Evolutionary conservation across 2,113 vertebrate species (phyloP), one percentile per base, ranked within the genome.

Genomic region (Pleuronectes platessa): DNA sequence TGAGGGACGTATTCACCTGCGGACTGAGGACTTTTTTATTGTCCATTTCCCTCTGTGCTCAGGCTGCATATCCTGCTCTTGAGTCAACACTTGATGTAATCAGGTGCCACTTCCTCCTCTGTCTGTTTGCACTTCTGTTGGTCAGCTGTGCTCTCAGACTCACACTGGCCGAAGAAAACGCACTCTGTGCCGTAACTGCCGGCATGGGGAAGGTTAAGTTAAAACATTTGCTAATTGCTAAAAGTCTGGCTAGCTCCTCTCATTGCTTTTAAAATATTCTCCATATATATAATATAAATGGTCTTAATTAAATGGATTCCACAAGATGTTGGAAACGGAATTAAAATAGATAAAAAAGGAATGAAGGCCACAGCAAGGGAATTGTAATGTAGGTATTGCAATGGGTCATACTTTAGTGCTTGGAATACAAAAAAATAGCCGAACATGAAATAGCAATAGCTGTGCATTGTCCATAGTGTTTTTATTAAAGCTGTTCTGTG

Each of bases 11-110:
- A n/a, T 85, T 88, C 78, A 86, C 83, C 83, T 83, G 74, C 55
- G 60, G 23, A 4, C 66, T 61, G 47, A 9, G 9, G 79, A 82
- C 67, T 69, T 82, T 82, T 51, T 78, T 71, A 79, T 59, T 76
- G 77, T 74, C 79, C 17, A 20, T 79, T 86, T 91, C 86, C 74
- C 69, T 66, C 40, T 20, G 20, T 0, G 10, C 60, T 60, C 66
- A 63, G 40, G 61, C 79, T 81, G 27, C 70, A 21, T 83, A 88
- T 90, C 84, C 81, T 88, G 78, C 61, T 88, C 83, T 88, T 89
- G 68, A 89, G 84, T 91, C 81, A 90, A 89, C 87, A 89, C 83
- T 87, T 84, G 86, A 85, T 85, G 77, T 84, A 82, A 90, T 88
- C 88, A 80, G 86, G 88, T 89, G 85, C 73, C n/a, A 76, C 76